A percentile compares a stretch with the other conserved stretches of the same genome.
Evolutionary conservation across 2,888 invertebrate species (phyloP).

Genomic region (Mactromeris polynyma): DNA sequence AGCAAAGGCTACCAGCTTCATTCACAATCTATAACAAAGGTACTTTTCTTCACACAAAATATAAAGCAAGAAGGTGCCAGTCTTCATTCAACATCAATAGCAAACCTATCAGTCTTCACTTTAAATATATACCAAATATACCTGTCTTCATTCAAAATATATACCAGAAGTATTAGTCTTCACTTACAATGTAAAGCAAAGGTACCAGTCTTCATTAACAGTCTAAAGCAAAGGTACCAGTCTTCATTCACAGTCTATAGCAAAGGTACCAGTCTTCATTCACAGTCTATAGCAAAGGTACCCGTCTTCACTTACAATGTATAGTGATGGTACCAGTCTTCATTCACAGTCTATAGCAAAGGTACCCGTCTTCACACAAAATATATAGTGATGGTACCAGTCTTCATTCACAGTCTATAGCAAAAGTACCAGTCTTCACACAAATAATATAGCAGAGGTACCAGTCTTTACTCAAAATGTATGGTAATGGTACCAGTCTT

Average conservation of each 20-base stretch:
- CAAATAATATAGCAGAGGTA: neutral
- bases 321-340: neutral
- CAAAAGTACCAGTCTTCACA: neutral
- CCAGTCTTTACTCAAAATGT: neutral
- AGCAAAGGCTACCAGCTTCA: neutral
- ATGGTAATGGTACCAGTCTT: neutral
- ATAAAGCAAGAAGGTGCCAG: neutral
- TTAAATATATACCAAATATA: neutral
- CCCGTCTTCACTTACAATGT: neutral
- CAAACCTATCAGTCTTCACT: neutral
- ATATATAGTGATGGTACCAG: neutral
- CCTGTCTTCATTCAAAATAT: neutral
- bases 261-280: neutral
- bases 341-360: neutral
- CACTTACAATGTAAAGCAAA: neutral
- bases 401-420: neutral
- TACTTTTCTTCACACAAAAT: neutral
- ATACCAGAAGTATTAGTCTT: neutral
- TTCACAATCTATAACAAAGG: neutral
- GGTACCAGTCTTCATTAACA: neutral
- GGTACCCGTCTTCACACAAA: neutral
- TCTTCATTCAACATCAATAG: neutral
- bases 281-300: neutral
- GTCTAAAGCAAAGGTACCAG: neutral
- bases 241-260: neutral